phyloP scores from a whole-genome alignment of 2,113 vertebrate species.

The Lagopus leucura region DNA sequence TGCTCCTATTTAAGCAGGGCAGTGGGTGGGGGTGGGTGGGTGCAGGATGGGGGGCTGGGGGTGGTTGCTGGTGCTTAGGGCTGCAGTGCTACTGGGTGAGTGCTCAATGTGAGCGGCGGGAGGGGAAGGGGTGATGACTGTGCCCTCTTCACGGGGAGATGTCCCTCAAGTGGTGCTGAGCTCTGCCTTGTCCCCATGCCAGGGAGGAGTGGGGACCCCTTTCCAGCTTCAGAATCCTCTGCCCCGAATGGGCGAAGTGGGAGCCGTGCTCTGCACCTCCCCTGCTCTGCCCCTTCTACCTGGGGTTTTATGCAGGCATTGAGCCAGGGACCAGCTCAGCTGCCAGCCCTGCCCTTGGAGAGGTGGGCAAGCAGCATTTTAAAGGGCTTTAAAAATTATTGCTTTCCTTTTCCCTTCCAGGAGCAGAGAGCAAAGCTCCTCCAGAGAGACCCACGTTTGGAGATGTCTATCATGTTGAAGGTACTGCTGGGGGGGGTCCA shows the following conservation, averaged over 20 bases:
- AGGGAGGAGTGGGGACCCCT: rapidly evolving
- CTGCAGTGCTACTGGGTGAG: slow-evolving; percentile 6
- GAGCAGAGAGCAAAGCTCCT: neutral
- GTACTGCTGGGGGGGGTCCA: neutral
- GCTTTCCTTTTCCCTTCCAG: neutral
- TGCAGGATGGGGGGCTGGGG: neutral
- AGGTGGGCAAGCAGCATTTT: rapidly evolving
- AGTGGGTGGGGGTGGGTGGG: neutral
- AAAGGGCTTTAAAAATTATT: too few species aligned
- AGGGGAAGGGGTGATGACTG: rapidly evolving
- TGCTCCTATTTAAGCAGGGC: neutral
- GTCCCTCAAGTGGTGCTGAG: neutral
- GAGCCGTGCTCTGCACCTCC: neutral
- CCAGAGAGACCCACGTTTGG: slow-evolving; percentile 1
- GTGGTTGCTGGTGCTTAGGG: neutral
- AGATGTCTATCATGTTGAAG: slow-evolving; percentile 49
- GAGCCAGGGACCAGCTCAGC: neutral
- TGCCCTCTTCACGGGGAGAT: rapidly evolving
- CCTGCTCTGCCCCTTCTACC: neutral
- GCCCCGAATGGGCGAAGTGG: too few species aligned
- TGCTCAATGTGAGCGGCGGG: too few species aligned
- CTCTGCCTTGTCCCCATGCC: neutral
- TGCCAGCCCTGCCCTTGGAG: rapidly evolving
- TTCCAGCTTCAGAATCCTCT: rapidly evolving
- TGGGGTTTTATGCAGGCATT: neutral